phyloP scores from a whole-genome alignment of 2,888 invertebrate genomes.

The Clostera curtula region DNA sequence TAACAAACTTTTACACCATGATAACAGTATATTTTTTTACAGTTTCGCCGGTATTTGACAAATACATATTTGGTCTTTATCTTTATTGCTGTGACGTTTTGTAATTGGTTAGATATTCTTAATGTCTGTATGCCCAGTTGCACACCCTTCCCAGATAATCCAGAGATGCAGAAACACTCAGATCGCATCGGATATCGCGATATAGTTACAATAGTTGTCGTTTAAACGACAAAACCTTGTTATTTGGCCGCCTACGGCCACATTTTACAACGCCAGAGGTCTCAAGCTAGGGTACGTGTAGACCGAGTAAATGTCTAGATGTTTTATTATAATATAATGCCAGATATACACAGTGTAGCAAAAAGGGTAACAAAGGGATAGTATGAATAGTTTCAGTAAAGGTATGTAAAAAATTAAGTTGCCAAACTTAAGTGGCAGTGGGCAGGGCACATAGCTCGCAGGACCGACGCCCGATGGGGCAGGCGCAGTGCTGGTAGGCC shows the following conservation, averaged over 20 bases:
- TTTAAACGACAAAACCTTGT: slow-evolving; percentile 70
- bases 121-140: slow-evolving; percentile 6
- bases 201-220: slow-evolving; percentile 65
- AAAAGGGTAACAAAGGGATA: too few relatives aligned
- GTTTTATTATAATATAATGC: neutral
- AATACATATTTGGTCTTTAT: too few relatives aligned
- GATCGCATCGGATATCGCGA: slow-evolving; percentile 51
- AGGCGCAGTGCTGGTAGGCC: too few relatives aligned
- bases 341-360: too few relatives aligned
- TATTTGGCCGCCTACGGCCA: slow-evolving; percentile 59
- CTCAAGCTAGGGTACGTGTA: slow-evolving; percentile 14
- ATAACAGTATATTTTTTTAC: too few relatives aligned
- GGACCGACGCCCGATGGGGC: too few relatives aligned
- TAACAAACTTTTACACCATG: too few relatives aligned
- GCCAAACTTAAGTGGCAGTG: too few relatives aligned
- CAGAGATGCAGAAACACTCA: slow-evolving; percentile 50
- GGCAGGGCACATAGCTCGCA: too few relatives aligned
- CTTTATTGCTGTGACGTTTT: neutral
- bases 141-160: slow-evolving; percentile 34
- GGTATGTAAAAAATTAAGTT: too few relatives aligned
- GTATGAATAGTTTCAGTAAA: too few relatives aligned
- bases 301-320: slow-evolving; percentile 1
- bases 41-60: too few relatives aligned
- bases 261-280: slow-evolving; percentile 40
- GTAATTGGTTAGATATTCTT: slow-evolving; percentile 5